These are phyloP conservation scores for Zaprionus nigranus DNA, from an alignment of 1,140 invertebrate genomes.

Conservation along the genomic window DNA sequence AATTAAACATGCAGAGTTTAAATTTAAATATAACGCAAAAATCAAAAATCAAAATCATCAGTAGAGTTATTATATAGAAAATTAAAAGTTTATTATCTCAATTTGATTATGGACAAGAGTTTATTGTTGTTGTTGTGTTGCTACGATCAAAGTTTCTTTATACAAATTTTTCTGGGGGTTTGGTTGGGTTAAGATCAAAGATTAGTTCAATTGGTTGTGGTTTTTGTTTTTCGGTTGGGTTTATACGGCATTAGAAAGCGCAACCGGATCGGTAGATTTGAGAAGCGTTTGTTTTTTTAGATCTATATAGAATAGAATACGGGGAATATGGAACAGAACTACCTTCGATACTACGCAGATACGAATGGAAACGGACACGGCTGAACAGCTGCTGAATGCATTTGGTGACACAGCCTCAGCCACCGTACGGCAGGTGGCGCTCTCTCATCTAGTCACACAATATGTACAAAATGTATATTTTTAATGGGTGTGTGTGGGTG, in stretches of 20 bases:
- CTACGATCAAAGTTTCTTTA: slow-evolving; percentile 50
- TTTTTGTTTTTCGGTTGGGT: slow-evolving; percentile 25
- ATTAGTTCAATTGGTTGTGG: slow-evolving; percentile 54
- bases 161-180: slow-evolving; percentile 61
- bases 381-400: slow-evolving; percentile 48
- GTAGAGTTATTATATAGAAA: slow-evolving; percentile 64
- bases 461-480: slow-evolving; percentile 53
- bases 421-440: slow-evolving; percentile 43
- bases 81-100: slow-evolving; percentile 67
- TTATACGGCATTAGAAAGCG: slow-evolving; percentile 70
- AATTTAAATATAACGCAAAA: slow-evolving; percentile 14
- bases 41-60: slow-evolving; percentile 54
- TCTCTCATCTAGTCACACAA: slow-evolving; percentile 15
- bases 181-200: slow-evolving; percentile 52
- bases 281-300: slow-evolving; percentile 47
- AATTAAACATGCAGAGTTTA: slow-evolving; percentile 20
- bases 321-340: slow-evolving; percentile 54
- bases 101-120: slow-evolving; percentile 66
- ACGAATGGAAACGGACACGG: slow-evolving; percentile 47
- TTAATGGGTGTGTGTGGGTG: slow-evolving; percentile 43
- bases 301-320: slow-evolving; percentile 26
- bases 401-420: slow-evolving; percentile 38
- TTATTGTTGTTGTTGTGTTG: slow-evolving; percentile 45
- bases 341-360: slow-evolving; percentile 49
- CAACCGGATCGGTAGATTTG: slow-evolving; percentile 45